phyloP scores from a whole-genome alignment of 1,140 invertebrate genomes.

The Holcopasites calliopsidis region DNA sequence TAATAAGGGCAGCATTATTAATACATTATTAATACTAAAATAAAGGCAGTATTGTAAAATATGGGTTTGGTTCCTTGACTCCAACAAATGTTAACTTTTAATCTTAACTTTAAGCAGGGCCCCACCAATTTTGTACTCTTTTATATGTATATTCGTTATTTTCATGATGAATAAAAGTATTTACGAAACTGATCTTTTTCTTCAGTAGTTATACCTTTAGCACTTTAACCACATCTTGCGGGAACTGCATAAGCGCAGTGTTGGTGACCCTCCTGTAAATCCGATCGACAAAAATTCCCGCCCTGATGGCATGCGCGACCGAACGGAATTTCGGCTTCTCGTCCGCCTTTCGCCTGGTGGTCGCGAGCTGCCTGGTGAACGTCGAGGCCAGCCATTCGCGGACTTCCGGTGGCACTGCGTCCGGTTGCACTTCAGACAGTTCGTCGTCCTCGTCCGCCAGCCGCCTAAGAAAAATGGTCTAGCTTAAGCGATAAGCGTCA shows the following conservation, averaged over 20 bases:
- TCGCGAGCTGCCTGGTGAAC: slow-evolving; percentile 94
- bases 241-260: slow-evolving; percentile 93
- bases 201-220: slow-evolving; percentile 92
- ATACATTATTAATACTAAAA: too few relatives aligned
- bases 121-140: too few relatives aligned
- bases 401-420: slow-evolving; percentile 96
- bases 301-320: slow-evolving; percentile 98
- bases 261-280: slow-evolving; percentile 95
- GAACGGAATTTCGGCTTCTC: slow-evolving; percentile 94
- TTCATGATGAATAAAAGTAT: too few relatives aligned
- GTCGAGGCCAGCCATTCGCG: slow-evolving; percentile 98
- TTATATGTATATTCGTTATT: too few relatives aligned
- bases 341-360: slow-evolving; percentile 86
- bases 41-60: too few relatives aligned
- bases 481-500: not conserved
- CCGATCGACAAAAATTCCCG: slow-evolving; percentile 98
- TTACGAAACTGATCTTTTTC: too few relatives aligned
- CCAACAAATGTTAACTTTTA: too few relatives aligned
- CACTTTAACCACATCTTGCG: slow-evolving; percentile 91
- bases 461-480: slow-evolving; percentile 79
- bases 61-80: too few relatives aligned
- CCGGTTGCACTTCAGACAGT: slow-evolving; percentile 96
- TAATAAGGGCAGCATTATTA: too few relatives aligned
- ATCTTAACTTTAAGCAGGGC: too few relatives aligned
- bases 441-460: slow-evolving; percentile 95